A percentile compares a stretch with the other conserved stretches of the same genome.
Conservation (phyloP, 2,797 vertebrate species). For the Spatula clypeata region DNA sequence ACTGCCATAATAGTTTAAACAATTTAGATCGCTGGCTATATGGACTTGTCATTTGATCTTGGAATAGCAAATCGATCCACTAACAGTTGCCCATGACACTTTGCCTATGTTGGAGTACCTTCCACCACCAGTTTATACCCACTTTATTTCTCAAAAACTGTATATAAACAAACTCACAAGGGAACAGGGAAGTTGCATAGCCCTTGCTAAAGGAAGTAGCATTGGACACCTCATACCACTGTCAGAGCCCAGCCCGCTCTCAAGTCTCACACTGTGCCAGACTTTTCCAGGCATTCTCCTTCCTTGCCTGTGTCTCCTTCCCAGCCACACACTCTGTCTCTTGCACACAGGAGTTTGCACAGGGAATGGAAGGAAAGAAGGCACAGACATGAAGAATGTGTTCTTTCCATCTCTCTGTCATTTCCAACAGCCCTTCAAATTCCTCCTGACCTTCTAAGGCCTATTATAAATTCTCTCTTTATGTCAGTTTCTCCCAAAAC, state of each 20-base stretch:
- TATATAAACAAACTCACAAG: neutral
- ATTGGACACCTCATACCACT: rapidly evolving
- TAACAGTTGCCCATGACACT: neutral
- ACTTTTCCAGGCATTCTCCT: rapidly evolving
- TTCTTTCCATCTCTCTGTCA: neutral
- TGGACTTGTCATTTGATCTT: neutral
- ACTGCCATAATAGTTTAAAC: neutral
- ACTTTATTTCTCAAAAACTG: neutral
- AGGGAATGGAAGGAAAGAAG: neutral
- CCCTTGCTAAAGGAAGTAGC: neutral
- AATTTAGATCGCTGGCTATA: neutral
- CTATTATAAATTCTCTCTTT: neutral
- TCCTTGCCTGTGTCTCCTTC: neutral
- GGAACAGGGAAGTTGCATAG: neutral
- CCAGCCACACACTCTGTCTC: neutral
- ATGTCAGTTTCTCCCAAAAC: neutral
- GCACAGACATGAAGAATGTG: neutral
- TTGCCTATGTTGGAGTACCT: neutral
- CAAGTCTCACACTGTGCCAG: neutral
- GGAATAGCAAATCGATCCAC: neutral
- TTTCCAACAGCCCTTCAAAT: neutral
- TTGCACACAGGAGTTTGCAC: neutral
- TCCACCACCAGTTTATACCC: neutral
- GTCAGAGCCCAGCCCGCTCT: neutral
- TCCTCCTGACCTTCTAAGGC: neutral